phyloP scores from a whole-genome alignment of 2,888 invertebrate genomes.

The Pachycephus smyrnensis region DNA sequence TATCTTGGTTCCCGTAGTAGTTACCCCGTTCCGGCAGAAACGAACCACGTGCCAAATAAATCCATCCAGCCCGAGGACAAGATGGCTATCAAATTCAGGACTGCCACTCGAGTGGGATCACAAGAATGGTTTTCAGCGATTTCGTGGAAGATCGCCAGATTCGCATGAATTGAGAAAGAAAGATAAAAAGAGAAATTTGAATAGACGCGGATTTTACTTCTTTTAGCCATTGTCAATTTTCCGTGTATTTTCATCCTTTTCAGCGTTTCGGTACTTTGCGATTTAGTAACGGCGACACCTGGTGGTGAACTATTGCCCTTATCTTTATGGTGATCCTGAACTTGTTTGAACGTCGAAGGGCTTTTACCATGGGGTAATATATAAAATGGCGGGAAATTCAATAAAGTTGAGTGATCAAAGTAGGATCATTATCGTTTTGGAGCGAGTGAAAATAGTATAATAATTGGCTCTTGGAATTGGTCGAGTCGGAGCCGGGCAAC shows the following conservation, averaged over 20 bases:
- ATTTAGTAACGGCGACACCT: background rate
- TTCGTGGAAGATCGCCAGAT: background rate
- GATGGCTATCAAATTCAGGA: background rate
- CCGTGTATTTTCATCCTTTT: background rate
- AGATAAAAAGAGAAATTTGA: background rate
- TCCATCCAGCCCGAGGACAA: background rate
- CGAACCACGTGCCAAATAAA: background rate
- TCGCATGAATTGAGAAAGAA: background rate
- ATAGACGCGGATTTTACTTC: background rate
- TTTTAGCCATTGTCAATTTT: background rate
- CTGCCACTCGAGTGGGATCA: background rate
- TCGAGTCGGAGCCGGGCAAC: background rate
- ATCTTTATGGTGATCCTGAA: too few relatives aligned
- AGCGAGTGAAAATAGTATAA: background rate
- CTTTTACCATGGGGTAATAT: background rate
- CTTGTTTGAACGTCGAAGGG: too few relatives aligned
- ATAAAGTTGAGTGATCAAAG: background rate
- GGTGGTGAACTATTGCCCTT: background rate
- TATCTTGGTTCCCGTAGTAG: background rate
- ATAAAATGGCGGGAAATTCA: background rate
- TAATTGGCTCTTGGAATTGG: background rate
- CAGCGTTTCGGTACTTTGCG: background rate
- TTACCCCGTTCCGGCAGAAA: background rate
- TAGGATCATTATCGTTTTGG: background rate
- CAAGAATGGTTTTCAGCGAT: background rate